These are phyloP conservation scores for Zhengitettix transpicula DNA, from an alignment of 2,888 invertebrate genomes.

Conservation along the genomic window DNA sequence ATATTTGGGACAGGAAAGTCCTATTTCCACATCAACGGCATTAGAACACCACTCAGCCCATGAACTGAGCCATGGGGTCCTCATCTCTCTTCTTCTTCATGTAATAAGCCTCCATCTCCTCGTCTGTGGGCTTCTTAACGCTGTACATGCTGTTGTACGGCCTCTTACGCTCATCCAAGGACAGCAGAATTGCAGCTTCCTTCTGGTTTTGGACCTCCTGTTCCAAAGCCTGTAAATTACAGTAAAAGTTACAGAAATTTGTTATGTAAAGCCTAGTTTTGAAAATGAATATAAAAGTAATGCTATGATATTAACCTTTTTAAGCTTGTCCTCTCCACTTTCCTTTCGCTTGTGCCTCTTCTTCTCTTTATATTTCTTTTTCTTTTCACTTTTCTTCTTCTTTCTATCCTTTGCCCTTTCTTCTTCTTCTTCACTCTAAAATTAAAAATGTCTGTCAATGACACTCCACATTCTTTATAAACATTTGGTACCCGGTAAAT, in stretches of 20 bases:
- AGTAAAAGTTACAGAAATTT: not conserved
- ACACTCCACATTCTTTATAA: too few species aligned
- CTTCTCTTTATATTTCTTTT: slow-evolving; percentile 24
- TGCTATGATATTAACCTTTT: slow-evolving; percentile 5
- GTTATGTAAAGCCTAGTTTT: not conserved
- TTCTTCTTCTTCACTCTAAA: slow-evolving; percentile 26
- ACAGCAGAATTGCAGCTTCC: slow-evolving; percentile 44
- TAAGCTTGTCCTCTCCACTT: slow-evolving; percentile 10
- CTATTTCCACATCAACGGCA: too few species aligned
- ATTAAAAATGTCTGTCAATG: slow-evolving; percentile 15
- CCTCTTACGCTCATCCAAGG: slow-evolving; percentile 75
- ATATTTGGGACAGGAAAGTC: too few species aligned
- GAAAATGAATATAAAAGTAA: not conserved
- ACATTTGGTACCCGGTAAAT: too few species aligned
- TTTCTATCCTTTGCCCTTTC: slow-evolving; percentile 15
- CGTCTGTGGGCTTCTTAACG: slow-evolving; percentile 70
- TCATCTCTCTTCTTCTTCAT: slow-evolving; percentile 69
- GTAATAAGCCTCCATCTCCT: slow-evolving; percentile 85
- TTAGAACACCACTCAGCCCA: too few species aligned
- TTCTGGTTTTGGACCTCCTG: slow-evolving; percentile 43
- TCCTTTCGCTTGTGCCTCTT: slow-evolving; percentile 21
- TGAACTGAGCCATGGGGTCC: slow-evolving; percentile 84
- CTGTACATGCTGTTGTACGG: slow-evolving; percentile 85
- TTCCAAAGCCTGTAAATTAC: slow-evolving; percentile 40
- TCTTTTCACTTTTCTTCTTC: slow-evolving; percentile 13